Conservation (phyloP, 2,797 vertebrate species). For the Lagodon rhomboides region DNA sequence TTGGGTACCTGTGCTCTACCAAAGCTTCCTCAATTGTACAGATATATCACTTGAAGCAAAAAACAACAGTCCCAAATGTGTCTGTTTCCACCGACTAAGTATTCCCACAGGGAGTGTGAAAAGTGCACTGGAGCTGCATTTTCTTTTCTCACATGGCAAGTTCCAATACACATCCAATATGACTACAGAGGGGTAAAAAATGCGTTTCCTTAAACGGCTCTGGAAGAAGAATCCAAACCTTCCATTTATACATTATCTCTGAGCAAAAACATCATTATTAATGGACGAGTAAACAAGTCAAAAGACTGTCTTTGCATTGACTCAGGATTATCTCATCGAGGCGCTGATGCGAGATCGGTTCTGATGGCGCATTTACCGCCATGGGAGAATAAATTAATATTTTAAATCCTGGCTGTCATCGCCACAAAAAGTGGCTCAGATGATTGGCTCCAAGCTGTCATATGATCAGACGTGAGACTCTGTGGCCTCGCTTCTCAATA, state of each 20-base stretch:
- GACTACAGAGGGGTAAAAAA: neutral
- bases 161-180: neutral
- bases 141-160: conserved; percentile 16
- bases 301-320: conserved; percentile 29
- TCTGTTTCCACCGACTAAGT: conserved; percentile 44
- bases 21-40: conserved; percentile 23
- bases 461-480: conserved; percentile 35
- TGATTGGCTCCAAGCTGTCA: conserved; percentile 32
- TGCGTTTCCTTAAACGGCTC: conserved; percentile 3
- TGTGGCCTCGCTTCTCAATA: neutral
- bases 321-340: conserved; percentile 23
- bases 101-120: conserved; percentile 52
- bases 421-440: conserved; percentile 42
- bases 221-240: conserved; percentile 27
- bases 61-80: conserved; percentile 57
- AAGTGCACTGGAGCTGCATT: conserved; percentile 37
- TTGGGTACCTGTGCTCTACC: conserved; percentile 36
- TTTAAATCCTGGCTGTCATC: conserved; percentile 53
- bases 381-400: conserved; percentile 45
- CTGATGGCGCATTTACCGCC: conserved; percentile 44
- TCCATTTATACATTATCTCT: conserved; percentile 40
- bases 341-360: conserved; percentile 33
- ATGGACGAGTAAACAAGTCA: conserved; percentile 63
- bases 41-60: conserved; percentile 48
- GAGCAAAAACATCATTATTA: conserved; percentile 61